A percentile compares a stretch with the other conserved stretches of the same genome.
Evolutionary conservation across 2,113 vertebrate species (phyloP).

Genomic region (Aptenodytes patagonicus): DNA sequence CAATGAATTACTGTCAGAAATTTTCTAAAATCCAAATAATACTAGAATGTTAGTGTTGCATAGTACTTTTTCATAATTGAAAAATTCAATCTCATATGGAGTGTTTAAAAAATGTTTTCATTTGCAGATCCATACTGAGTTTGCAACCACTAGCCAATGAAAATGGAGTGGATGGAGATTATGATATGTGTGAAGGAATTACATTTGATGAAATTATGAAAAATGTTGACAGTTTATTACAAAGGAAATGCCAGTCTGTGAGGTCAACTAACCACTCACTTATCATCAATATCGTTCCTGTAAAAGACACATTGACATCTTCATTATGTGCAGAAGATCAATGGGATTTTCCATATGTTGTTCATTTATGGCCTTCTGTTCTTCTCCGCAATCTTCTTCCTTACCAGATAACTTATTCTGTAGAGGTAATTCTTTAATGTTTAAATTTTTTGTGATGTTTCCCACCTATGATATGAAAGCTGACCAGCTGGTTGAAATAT

Average conservation of each 20-base stretch:
- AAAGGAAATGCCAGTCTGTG: conserved; percentile 79
- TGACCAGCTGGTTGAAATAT: not conserved
- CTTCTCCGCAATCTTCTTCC: conserved; percentile 92
- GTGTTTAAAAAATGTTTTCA: not conserved
- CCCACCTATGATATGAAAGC: not conserved
- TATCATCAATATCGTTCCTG: conserved; percentile 87
- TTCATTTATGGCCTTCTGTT: conserved; percentile 92
- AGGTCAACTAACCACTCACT: conserved; percentile 71
- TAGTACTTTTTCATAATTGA: not conserved
- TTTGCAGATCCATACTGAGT: conserved; percentile 82
- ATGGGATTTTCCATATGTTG: conserved; percentile 88
- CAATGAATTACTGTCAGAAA: not conserved
- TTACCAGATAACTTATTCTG: conserved; percentile 83
- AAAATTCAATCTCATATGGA: not conserved
- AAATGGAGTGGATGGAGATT: conserved; percentile 45
- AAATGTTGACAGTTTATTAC: conserved; percentile 72
- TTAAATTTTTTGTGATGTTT: not conserved
- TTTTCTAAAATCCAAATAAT: not conserved
- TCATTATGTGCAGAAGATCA: conserved; percentile 80
- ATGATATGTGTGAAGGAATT: conserved; percentile 84
- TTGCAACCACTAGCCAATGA: conserved; percentile 78
- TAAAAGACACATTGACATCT: conserved; percentile 81
- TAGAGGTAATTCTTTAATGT: conserved; percentile 71
- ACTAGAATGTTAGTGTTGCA: not conserved
- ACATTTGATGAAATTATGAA: conserved; percentile 85